Percentiles rank a stretch among this genome's conserved stretches.
Evolutionary conservation across 2,113 vertebrate genomes (phyloP).

Genomic region (Eublepharis macularius): DNA sequence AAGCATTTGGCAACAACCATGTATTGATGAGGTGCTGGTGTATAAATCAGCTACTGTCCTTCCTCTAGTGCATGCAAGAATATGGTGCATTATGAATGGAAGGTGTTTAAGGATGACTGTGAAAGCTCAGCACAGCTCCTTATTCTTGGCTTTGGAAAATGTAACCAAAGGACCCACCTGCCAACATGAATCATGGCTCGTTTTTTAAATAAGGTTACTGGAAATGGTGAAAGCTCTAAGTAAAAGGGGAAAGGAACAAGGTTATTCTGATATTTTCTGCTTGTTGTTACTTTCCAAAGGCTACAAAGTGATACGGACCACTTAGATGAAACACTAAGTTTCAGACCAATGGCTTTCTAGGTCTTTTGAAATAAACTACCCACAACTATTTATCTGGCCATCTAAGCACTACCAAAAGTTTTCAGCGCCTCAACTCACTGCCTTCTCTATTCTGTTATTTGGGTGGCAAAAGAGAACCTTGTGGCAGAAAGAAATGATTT

Average conservation of each 20-base stretch:
- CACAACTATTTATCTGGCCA: slow-evolving; percentile 65
- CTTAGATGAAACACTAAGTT: slow-evolving; percentile 58
- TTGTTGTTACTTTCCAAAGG: slow-evolving; percentile 29
- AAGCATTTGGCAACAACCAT: slow-evolving; percentile 34
- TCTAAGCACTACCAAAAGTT: slow-evolving; percentile 65
- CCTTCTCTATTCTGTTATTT: slow-evolving; percentile 65
- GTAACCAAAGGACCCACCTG: slow-evolving; percentile 48
- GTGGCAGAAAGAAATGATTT: slow-evolving; percentile 74
- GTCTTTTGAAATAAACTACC: slow-evolving; percentile 45
- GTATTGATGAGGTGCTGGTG: slow-evolving; percentile 49
- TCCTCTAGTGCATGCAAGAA: slow-evolving; percentile 13
- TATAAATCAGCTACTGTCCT: slow-evolving; percentile 56
- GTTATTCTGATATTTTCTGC: slow-evolving; percentile 28
- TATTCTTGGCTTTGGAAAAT: neutral
- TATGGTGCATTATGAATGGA: slow-evolving; percentile 53
- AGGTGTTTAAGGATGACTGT: slow-evolving; percentile 38
- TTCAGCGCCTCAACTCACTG: slow-evolving; percentile 51
- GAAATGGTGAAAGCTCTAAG: neutral
- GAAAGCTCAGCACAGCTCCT: neutral
- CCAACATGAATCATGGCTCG: slow-evolving; percentile 39
- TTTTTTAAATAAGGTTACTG: slow-evolving; percentile 47
- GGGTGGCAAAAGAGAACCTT: slow-evolving; percentile 57
- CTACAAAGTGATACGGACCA: slow-evolving; percentile 44
- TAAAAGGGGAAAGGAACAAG: neutral
- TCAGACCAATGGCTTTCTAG: slow-evolving; percentile 39